Base-by-base conservation (phyloP, 2,113 vertebrate genomes). In the Carassius carassius region DNA sequence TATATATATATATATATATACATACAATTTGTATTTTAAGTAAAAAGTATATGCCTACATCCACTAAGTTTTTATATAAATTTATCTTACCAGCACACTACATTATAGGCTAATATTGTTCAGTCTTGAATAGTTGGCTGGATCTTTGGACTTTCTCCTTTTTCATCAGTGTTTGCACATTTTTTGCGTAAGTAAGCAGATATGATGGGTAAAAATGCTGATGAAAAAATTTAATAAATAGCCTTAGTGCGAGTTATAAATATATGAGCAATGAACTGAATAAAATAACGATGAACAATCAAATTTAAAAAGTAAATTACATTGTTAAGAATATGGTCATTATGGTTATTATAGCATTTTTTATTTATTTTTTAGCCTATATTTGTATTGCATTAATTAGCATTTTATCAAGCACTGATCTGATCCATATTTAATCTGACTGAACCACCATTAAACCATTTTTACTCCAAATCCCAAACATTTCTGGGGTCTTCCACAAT, bases 391-490 rank as follows among this genome's bases (percentile, higher is more conserved):
- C 49, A 51, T 51, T 51, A 16, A 51, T 51, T 51, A 5, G 49
- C 49, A 51, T 51, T 51, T 16, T 16, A 51, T 51, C 49, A 16
- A 51, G 13, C 49, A 51, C 13, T 51, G 14, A 51, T 51, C 49
- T 16, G 49, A 51, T 56, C 54, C 54, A 7, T 23, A 47, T 47
- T 44, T 73, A 10, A 19, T 73, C 70, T 21, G 10, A 44, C 47
- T 47, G 9, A 73, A 73, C n/a, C 9, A 44, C 21, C 7, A 75
- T 16, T 75, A 29, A 49, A 9, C 44, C 73, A 25, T 74, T 74
- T 74, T 75, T 51, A 51, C 73, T 75, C 44, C 44, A 75, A 51
- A 75, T 75, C 73, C 73, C 47, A 75, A 12, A 51, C n/a, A 75
- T 5, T 12, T 25, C 44, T n/a, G 73, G 44, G 47, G 73, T 51